phyloP scores from a whole-genome alignment of 2,888 invertebrate species.

The Aplocera efformata region DNA sequence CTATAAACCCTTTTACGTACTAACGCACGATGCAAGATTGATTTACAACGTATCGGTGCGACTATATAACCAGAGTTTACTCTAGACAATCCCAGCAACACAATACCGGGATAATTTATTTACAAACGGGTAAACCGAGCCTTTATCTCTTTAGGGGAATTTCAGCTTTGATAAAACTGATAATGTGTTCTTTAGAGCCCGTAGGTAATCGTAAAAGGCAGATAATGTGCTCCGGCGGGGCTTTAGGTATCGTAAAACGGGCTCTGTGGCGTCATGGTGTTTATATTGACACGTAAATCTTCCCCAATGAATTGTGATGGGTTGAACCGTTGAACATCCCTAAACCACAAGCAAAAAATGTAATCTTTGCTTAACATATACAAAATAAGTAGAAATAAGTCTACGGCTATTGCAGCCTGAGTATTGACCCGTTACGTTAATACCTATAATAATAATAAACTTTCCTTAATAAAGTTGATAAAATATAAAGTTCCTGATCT shows the following conservation, averaged over 20 bases:
- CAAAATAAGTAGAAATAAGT: no score
- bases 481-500: no score
- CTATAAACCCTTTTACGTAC: slow-evolving; percentile 63
- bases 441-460: no score
- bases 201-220: slow-evolving; percentile 65
- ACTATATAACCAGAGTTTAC: slow-evolving; percentile 66
- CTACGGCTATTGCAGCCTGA: no score
- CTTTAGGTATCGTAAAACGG: slow-evolving; percentile 29
- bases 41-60: slow-evolving; percentile 59
- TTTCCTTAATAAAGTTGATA: no score
- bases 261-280: slow-evolving; percentile 56
- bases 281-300: slow-evolving; percentile 44
- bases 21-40: slow-evolving; percentile 58
- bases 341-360: no score
- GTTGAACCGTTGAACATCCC: slow-evolving; percentile 23
- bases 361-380: no score
- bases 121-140: slow-evolving; percentile 64
- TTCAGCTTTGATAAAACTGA: slow-evolving; percentile 72
- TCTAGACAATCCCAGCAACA: slow-evolving; percentile 61
- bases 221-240: slow-evolving; percentile 17
- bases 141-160: slow-evolving; percentile 71
- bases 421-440: no score
- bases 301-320: slow-evolving; percentile 26
- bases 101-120: slow-evolving; percentile 74
- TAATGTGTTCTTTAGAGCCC: slow-evolving; percentile 65